Conservation (phyloP, 2,888 invertebrate genomes). For the Frankliniella fusca region DNA sequence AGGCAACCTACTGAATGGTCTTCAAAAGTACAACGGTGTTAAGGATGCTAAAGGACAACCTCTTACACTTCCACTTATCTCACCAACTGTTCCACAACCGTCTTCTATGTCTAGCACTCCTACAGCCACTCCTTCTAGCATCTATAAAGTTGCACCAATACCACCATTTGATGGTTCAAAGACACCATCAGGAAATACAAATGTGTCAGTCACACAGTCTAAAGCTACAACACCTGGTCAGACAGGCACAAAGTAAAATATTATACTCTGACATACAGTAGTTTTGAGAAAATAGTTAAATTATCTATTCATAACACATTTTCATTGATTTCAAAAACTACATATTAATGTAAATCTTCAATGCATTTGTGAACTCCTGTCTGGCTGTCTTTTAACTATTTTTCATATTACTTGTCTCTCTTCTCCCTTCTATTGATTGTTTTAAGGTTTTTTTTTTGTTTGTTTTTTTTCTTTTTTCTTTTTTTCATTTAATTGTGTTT, state of each 20-base stretch:
- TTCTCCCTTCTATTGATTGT: neutral
- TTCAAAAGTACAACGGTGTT: constrained; percentile 77
- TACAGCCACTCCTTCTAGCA: constrained; percentile 42
- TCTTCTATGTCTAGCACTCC: constrained; percentile 48
- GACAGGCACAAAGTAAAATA: constrained; percentile 34
- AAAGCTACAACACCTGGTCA: constrained; percentile 55
- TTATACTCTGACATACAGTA: no score
- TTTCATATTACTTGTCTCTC: neutral
- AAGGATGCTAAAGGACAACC: constrained; percentile 50
- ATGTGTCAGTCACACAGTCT: constrained; percentile 52
- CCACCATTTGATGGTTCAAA: constrained; percentile 46
- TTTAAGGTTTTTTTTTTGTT: neutral
- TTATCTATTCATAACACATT: no score
- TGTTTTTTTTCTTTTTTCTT: neutral
- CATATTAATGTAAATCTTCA: no score
- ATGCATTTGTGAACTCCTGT: no score
- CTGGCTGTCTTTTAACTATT: neutral
- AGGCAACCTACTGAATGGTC: constrained; percentile 85
- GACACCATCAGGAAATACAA: constrained; percentile 52
- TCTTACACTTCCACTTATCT: constrained; percentile 12
- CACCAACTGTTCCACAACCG: constrained; percentile 28
- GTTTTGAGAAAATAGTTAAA: no score
- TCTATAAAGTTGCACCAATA: constrained; percentile 47
- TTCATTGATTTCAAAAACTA: no score
- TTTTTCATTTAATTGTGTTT: neutral